Evolutionary conservation across 2,113 vertebrate species (phyloP), one percentile per base, ranked within the genome.

Genomic region (Pontoporia blainvillei): DNA sequence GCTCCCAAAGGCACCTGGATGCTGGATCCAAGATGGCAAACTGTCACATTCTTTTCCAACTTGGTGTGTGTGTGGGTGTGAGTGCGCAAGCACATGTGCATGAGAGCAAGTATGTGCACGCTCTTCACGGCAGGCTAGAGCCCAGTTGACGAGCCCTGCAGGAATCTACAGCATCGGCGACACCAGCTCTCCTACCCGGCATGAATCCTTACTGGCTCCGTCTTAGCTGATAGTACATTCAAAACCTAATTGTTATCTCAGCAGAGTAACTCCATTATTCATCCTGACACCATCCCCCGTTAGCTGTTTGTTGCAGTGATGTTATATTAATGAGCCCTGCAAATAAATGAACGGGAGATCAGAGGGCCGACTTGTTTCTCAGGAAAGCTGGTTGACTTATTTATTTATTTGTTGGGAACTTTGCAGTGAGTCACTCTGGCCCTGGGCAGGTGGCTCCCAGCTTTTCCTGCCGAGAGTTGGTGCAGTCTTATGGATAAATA

Each of bases 281-380:
- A 98, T 98, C 96, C 98, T 98, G 99, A 99, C 99, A 98, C 97
- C 96, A 94, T 85, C 94, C 97, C 98, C 98, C 97, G 97, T 98
- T 98, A 98, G 98, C 98, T 98, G 98, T 99, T 99, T 98, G 98
- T 98, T 98, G 98, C 98, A 52, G 98, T 97, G 98, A 99, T 99
- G 99, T 98, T 99, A 98, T 99, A 99, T 98, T 99, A 99, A 99
- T 99, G 98, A 99, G 98, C 95, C 97, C 98, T 98, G 98, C 98
- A 98, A 98, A 98, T 98, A 98, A 99, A 98, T 97, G 98, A 98
- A 98, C 36, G 59, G 97, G 90, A 98, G 98, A 99, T 99, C 98
- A 98, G 97, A 98, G 98, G 25, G 90, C 96, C 3, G 72, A 85
- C 98, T 98, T 97, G 98, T 98, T 96, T 98, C 96, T 67, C 95